These are phyloP conservation scores for Tragelaphus imberbis DNA, from an alignment of 2,113 vertebrate genomes.

Conservation along the genomic window DNA sequence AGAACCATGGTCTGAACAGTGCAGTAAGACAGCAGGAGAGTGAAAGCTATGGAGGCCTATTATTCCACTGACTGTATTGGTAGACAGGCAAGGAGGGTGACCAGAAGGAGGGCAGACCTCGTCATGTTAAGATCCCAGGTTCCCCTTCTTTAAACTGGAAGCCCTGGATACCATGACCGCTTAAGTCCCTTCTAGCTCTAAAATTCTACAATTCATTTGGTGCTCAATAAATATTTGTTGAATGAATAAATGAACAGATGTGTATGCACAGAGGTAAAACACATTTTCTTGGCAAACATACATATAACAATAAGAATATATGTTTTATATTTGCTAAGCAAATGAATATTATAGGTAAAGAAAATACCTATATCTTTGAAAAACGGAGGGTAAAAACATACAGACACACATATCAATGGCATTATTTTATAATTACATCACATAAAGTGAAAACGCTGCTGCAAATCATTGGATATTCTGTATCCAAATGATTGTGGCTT, in stretches of 20 bases:
- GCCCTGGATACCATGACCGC: not conserved
- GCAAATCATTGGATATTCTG: not conserved
- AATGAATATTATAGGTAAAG: constrained; percentile 22
- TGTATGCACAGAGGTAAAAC: not conserved
- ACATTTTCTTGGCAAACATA: constrained; percentile 42
- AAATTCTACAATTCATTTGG: not conserved
- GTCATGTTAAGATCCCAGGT: not conserved
- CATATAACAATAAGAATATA: constrained; percentile 32
- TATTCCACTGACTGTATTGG: not conserved
- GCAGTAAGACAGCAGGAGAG: not conserved
- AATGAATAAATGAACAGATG: constrained; percentile 59
- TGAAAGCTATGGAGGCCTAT: not conserved
- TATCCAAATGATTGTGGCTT: not conserved
- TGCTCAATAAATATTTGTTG: constrained; percentile 54
- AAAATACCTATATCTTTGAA: not conserved
- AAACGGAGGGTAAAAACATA: not conserved
- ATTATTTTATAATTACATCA: not conserved
- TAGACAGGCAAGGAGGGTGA: too few relatives aligned
- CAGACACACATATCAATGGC: not conserved
- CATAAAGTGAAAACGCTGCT: not conserved
- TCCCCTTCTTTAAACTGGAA: not conserved
- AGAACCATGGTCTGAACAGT: not conserved
- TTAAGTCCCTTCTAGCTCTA: not conserved
- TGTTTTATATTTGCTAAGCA: constrained; percentile 41
- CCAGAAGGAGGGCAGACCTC: not conserved